Evolutionary conservation across 2,888 invertebrate genomes (phyloP), one percentile per base, ranked within the genome.

Genomic region (Phyto melanocephala): DNA sequence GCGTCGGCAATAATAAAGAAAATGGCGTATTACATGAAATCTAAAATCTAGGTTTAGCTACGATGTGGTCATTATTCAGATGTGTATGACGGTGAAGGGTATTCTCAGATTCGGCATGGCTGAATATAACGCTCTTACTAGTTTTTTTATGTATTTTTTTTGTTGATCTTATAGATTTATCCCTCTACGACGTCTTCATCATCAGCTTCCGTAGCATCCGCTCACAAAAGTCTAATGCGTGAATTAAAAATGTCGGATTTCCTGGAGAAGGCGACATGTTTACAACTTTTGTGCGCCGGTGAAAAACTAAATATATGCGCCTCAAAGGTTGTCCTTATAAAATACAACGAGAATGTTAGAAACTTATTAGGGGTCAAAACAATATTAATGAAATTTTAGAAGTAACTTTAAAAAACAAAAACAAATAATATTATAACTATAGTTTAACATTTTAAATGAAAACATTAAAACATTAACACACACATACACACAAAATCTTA

Each of bases 301-400:
- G 96, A 95, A 89, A 95, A 95, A 89, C 93, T 96, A 81, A 96
- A 96, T 90, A 94, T 95, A 74, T 93, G 96, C 78, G 95, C 95
- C 52, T 95, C 96, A 62, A 96, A 96, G 91, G 95, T 96, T 86
- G 94, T 95, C 67, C 93, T 97, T 75, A 94, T 97, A 85, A 94
- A 95, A 89, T 96, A 96, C 92, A 96, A 96, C 86, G 96, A 96
- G 88, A 95, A 94, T 90, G 95, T 97, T 85, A 93, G 94, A 87
- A 95, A 95, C 91, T 93, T 97, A 89, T 93, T 97, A 87, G 96
- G 95, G 90, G 95, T 96, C 79, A 96, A 96, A 92, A 94, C 94
- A 84, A 94, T 95, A 85, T 92, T 94, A 85, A 94, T 96, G 91
- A 93, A 93, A 92, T 93, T 93, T 92, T 93, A 93, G 89, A 82